Evolutionary conservation across 2,113 vertebrate genomes (phyloP).

Genomic region (Panthera tigris): DNA sequence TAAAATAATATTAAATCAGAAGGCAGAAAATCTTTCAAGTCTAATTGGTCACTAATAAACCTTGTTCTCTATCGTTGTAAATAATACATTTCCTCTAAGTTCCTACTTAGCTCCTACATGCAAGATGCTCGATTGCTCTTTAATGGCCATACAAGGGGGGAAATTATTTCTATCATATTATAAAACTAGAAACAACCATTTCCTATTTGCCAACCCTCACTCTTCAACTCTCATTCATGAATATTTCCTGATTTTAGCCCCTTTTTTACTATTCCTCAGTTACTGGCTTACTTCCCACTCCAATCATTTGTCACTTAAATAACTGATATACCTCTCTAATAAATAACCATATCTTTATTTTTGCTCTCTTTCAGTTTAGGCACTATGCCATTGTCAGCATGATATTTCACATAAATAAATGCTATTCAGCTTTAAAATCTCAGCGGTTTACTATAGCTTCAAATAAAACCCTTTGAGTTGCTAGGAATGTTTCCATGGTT

Average conservation of each 20-base stretch:
- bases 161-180: not conserved
- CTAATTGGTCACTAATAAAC: constrained; percentile 42
- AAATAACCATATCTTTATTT: not conserved
- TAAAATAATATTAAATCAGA: constrained; percentile 48
- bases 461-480: not conserved
- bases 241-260: not conserved
- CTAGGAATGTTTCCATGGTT: not conserved
- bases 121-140: not conserved
- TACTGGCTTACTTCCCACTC: not conserved
- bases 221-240: not conserved
- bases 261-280: not conserved
- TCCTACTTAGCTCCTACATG: not conserved
- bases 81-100: not conserved
- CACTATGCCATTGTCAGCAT: not conserved
- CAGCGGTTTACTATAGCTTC: not conserved
- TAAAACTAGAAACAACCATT: not conserved
- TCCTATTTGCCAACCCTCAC: not conserved
- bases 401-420: not conserved
- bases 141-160: not conserved
- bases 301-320: not conserved
- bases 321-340: not conserved
- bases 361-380: not conserved
- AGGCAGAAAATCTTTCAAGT: constrained; percentile 39
- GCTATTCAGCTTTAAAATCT: not conserved
- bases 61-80: not conserved